Base-by-base conservation (phyloP, 2,888 invertebrate genomes). In the Drosophila pegasa region DNA sequence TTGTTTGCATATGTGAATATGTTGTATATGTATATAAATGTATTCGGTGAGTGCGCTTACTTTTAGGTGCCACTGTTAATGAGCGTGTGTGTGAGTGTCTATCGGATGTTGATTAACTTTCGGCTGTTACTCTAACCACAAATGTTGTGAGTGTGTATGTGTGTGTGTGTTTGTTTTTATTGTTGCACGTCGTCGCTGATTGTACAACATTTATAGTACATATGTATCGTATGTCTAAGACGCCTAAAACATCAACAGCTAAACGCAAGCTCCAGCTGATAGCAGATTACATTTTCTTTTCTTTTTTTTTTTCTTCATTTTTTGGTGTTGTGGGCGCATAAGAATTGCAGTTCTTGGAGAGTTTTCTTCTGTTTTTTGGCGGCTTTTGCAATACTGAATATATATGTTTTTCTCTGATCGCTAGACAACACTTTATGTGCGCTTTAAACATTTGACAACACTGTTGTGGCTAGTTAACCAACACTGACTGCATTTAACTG, bases 121-220 rank as follows among this genome's bases (percentile, higher is more conserved):
- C 72, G 47, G 50, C 67, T 51, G 37, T 52, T 35, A 29, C 25
- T 33, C 47, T 31, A 33, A 20, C 48, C 48, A 33, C 48, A 48
- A 20, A 16, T 51, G 18, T 20, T 64, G 22, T 64, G 25, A 29
- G 22, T 54, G 27, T 48, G 12, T 31, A 12, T 25, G 18, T 48
- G 5, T 45, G 56, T 58, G 27, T 29, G 43, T 70, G 31, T 51
- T 38, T 38, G 64, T 63, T 8, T 64, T 87, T 81, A 83, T 83
- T 83, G 88, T 84, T 85, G 88, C 89, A 89, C 88, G 73, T 86
- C 87, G 77, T 88, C 88, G 84, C 87, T 89, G 89, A 79, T 84
- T 84, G 89, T 88, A 84, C 84, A 84, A 84, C 84, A 89, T 78
- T 82, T 78, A 78, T 68, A 83, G 81, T 87, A 72, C 70, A 66